A percentile compares a stretch with the other conserved stretches of the same genome.
Conservation (phyloP, 2,888 invertebrate genomes). For the Leptopterna dolabrata region DNA sequence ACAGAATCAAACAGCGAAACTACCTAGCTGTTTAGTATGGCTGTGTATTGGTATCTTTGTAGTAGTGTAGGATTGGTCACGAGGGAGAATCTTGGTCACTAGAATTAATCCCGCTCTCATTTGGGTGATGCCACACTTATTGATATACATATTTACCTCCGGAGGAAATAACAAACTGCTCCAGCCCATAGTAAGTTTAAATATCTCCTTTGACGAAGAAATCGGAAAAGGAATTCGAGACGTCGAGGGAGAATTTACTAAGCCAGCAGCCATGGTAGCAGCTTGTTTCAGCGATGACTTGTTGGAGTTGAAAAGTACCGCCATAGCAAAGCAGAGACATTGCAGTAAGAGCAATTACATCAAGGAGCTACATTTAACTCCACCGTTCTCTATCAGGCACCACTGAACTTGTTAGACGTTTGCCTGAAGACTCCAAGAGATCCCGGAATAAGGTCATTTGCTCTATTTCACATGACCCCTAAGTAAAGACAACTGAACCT, state of each 20-base stretch:
- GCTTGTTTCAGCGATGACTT: background rate
- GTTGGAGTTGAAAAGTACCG: background rate
- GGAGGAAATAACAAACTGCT: background rate
- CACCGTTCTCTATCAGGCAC: slow-evolving; percentile 32
- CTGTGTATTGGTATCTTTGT: no score
- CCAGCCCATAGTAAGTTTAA: background rate
- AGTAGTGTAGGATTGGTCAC: no score
- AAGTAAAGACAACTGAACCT: background rate
- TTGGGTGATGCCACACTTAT: no score
- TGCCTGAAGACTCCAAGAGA: background rate
- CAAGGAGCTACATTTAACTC: background rate
- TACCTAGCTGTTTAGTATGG: no score
- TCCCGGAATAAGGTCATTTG: background rate
- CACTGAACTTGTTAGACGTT: slow-evolving; percentile 38
- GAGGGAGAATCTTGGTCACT: no score
- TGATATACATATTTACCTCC: no score
- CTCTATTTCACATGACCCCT: slow-evolving; percentile 3
- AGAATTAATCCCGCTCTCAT: no score
- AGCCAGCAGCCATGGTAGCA: background rate
- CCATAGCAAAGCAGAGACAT: background rate
- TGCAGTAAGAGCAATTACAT: background rate
- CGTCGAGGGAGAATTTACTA: background rate
- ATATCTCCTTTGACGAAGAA: background rate
- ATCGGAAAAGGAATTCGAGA: background rate
- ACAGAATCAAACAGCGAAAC: no score